Evolutionary conservation across 1,140 invertebrate genomes (phyloP).

Genomic region (Zaprionus ornatus): DNA sequence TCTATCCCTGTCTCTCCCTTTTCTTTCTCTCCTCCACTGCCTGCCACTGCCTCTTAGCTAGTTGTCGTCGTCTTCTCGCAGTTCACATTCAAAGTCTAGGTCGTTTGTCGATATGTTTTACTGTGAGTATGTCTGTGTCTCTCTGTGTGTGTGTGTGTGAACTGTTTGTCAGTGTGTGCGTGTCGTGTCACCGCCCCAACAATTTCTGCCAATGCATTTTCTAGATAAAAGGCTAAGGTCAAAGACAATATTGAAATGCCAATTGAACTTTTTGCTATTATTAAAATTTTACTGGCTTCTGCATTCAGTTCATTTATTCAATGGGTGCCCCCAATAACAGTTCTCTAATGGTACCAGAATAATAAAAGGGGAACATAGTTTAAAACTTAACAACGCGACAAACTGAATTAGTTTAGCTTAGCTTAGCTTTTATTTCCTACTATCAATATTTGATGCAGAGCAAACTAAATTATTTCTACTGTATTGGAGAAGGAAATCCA

Average conservation of each 20-base stretch:
- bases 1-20: not conserved
- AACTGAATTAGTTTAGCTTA: no score
- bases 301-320: conserved; percentile 8
- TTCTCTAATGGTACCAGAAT: not conserved
- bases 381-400: not conserved
- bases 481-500: not conserved
- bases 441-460: no score
- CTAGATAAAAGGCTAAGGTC: conserved; percentile 77
- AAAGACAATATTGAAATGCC: conserved; percentile 82
- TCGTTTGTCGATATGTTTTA: conserved; percentile 18
- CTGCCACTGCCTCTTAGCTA: not conserved
- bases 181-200: conserved; percentile 44
- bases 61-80: not conserved
- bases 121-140: not conserved
- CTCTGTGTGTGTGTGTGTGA: conserved; percentile 16
- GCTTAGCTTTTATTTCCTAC: no score
- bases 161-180: conserved; percentile 17
- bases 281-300: conserved; percentile 62
- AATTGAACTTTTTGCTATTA: conserved; percentile 79
- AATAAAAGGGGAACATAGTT: conserved; percentile 7
- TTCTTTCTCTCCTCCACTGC: not conserved
- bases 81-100: conserved; percentile 37
- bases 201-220: conserved; percentile 32
- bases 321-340: not conserved
- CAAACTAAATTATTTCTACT: no score